phyloP scores from a whole-genome alignment of 2,113 vertebrate genomes.

The Pollachius pollachius region DNA sequence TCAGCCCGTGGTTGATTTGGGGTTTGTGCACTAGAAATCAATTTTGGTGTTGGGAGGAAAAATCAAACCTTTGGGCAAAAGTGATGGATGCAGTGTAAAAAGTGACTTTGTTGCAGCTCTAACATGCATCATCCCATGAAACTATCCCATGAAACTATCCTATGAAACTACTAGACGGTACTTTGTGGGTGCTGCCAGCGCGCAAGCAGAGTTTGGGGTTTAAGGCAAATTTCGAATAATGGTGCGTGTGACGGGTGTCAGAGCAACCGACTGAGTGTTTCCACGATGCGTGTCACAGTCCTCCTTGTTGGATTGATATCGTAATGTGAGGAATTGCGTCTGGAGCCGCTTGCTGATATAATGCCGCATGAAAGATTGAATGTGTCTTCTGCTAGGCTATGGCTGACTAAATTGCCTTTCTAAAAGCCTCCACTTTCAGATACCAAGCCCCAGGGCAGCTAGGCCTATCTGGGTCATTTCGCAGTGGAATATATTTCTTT shows the following conservation, averaged over 20 bases:
- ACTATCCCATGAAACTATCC: too few species aligned
- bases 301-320: background rate
- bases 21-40: too few species aligned
- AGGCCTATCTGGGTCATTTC: conserved; percentile 68
- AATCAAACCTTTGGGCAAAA: too few species aligned
- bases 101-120: too few species aligned
- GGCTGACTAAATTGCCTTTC: conserved; percentile 39
- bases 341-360: conserved; percentile 28
- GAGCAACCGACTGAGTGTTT: background rate
- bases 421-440: conserved; percentile 56
- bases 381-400: conserved; percentile 29
- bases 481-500: conserved; percentile 57
- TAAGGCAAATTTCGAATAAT: background rate
- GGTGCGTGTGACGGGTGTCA: background rate
- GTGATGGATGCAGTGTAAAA: too few species aligned
- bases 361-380: conserved; percentile 48
- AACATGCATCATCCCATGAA: too few species aligned
- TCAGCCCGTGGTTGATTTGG: too few species aligned
- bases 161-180: too few species aligned
- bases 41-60: too few species aligned
- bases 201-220: background rate
- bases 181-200: too few species aligned
- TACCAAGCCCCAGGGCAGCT: conserved; percentile 49
- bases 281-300: background rate
- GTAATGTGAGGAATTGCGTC: conserved; percentile 8